Percentiles rank a stretch among this genome's conserved stretches.
These are phyloP conservation scores for Psix sp. DNA, from an alignment of 1,140 invertebrate genomes.

Conservation along the genomic window DNA sequence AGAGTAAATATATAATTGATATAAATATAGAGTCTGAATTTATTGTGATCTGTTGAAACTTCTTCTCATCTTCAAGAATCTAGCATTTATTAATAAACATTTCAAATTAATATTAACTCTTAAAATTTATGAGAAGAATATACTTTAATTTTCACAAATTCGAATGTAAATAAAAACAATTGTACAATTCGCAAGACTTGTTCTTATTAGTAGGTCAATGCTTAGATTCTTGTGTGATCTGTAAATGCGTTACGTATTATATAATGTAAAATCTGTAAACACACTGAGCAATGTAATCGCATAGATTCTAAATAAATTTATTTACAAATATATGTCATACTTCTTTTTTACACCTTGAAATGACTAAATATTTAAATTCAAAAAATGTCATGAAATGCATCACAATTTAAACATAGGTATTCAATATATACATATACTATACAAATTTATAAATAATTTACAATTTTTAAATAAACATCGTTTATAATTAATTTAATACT, in stretches of 20 bases:
- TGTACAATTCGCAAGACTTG: conserved; percentile 8
- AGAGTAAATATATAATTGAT: conserved; percentile 25
- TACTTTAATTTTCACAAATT: conserved; percentile 21
- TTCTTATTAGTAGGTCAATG: conserved; percentile 25
- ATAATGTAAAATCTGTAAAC: conserved; percentile 65
- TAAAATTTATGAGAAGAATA: conserved; percentile 1
- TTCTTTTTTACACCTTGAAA: not conserved
- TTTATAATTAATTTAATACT: too few relatives aligned
- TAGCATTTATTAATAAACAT: conserved; percentile 30
- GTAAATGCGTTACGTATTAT: conserved; percentile 53
- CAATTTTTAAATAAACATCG: too few relatives aligned
- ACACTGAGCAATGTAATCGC: conserved; percentile 65
- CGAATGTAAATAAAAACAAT: conserved; percentile 47
- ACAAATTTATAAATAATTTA: too few relatives aligned
- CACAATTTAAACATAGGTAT: too few relatives aligned
- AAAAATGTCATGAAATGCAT: too few relatives aligned
- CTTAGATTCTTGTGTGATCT: conserved; percentile 39
- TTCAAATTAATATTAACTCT: not conserved
- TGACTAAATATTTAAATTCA: too few relatives aligned
- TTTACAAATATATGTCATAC: conserved; percentile 40
- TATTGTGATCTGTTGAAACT: conserved; percentile 44
- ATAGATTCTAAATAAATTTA: conserved; percentile 70
- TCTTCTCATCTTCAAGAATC: conserved; percentile 25
- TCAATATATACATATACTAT: too few relatives aligned
- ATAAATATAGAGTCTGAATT: conserved; percentile 46